A percentile compares a stretch with the other conserved stretches of the same genome.
Evolutionary conservation across 1,140 invertebrate species (phyloP).

Genomic region (Argopecten irradians): DNA sequence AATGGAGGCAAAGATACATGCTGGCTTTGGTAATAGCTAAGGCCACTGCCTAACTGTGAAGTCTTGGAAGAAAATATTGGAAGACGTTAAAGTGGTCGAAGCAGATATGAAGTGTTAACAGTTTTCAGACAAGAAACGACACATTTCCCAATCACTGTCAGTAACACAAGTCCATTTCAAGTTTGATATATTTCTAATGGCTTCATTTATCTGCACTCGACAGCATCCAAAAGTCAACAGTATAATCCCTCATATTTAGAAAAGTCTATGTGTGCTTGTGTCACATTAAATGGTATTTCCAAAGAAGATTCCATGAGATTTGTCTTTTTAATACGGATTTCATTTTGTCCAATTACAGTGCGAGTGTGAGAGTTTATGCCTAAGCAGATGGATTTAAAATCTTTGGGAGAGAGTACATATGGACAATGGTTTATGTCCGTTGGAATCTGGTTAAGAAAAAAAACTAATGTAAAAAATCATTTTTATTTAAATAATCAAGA

Average conservation of each 20-base stretch:
- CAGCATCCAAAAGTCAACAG: not conserved
- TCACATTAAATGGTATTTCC: not conserved
- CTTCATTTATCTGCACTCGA: not conserved
- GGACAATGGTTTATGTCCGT: too few species aligned
- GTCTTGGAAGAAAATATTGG: not conserved
- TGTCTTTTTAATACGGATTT: not conserved
- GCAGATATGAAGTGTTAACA: not conserved
- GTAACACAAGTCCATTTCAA: not conserved
- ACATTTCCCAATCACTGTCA: not conserved
- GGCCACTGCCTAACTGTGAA: not conserved
- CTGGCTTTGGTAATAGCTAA: not conserved
- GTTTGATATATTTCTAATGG: not conserved
- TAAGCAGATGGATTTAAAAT: too few species aligned
- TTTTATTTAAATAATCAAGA: too few species aligned
- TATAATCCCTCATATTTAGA: not conserved
- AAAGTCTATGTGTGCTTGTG: not conserved
- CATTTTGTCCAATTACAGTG: not conserved
- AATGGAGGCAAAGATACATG: not conserved
- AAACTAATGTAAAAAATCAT: too few species aligned
- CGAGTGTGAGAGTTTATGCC: too few species aligned
- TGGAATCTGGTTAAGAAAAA: too few species aligned
- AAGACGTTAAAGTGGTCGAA: not conserved
- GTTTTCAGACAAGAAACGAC: not conserved
- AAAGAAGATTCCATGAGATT: not conserved
- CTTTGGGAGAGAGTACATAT: too few species aligned